Evolutionary conservation across 1,140 invertebrate species (phyloP).

Genomic region (Onthophagus taurus): DNA sequence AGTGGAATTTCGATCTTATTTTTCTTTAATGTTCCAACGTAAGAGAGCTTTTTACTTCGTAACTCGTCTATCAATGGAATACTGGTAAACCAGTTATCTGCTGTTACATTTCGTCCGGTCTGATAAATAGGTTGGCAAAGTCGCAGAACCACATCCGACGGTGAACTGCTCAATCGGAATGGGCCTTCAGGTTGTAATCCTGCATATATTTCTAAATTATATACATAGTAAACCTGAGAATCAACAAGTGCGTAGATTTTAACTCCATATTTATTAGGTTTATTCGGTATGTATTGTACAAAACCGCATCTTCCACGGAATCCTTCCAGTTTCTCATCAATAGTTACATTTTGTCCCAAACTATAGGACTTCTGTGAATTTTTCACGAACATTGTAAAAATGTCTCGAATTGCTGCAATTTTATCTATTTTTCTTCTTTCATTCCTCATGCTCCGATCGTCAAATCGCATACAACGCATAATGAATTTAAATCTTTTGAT

Average conservation of each 20-base stretch:
- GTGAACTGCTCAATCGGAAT: constrained; percentile 23
- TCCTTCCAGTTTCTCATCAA: constrained; percentile 36
- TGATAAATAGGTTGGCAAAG: constrained; percentile 21
- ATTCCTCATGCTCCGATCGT: constrained; percentile 16
- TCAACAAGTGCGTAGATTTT: constrained; percentile 24
- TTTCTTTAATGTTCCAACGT: constrained; percentile 32
- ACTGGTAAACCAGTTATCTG: constrained; percentile 28
- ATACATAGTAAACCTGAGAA: constrained; percentile 25
- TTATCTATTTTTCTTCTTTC: constrained; percentile 19
- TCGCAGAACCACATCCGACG: constrained; percentile 31
- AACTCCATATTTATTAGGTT: constrained; percentile 37
- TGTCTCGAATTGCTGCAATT: constrained; percentile 29
- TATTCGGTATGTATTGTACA: constrained; percentile 34
- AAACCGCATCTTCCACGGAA: constrained; percentile 36
- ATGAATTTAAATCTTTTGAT: constrained; percentile 27
- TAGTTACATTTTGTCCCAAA: constrained; percentile 20
- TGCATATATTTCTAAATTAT: constrained; percentile 28
- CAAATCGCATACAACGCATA: constrained; percentile 22
- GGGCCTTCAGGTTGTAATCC: constrained; percentile 26
- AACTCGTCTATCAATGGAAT: constrained; percentile 15
- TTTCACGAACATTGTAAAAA: constrained; percentile 30
- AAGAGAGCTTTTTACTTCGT: constrained; percentile 16
- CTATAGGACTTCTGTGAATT: constrained; percentile 27
- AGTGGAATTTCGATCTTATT: constrained; percentile 29
- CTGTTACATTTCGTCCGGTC: constrained; percentile 26